Conservation (phyloP, 2,113 vertebrate species). For the Sinocyclocheilus rhinocerous region DNA sequence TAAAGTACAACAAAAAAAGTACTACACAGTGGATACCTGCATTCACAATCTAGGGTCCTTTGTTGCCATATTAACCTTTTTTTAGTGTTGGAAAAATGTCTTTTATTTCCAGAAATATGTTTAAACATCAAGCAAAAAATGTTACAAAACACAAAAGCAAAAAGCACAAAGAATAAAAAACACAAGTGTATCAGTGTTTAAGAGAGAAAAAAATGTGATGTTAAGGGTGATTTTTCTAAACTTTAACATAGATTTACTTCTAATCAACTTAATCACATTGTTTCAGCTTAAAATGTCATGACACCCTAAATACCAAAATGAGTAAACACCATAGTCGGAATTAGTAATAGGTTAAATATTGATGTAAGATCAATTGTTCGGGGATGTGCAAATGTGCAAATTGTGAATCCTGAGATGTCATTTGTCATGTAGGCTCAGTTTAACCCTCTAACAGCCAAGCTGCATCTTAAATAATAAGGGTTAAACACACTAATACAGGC, state of each 20-base stretch:
- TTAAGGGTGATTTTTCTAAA: background rate
- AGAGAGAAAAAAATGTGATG: background rate
- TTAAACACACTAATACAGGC: constrained; percentile 21
- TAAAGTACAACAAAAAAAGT: no score
- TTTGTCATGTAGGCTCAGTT: background rate
- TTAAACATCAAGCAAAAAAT: background rate
- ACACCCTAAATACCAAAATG: background rate
- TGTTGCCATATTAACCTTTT: background rate
- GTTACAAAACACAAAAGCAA: background rate
- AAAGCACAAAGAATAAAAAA: background rate
- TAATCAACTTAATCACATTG: background rate
- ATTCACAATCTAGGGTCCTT: background rate
- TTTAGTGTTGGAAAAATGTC: background rate
- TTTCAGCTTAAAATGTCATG: background rate
- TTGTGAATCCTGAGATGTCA: background rate
- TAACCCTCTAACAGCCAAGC: background rate
- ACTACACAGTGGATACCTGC: no score
- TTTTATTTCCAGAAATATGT: background rate
- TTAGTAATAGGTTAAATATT: background rate
- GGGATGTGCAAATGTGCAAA: background rate
- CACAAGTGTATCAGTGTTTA: background rate
- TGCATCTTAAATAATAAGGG: background rate
- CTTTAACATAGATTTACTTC: background rate
- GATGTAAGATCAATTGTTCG: background rate
- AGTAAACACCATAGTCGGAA: background rate